Evolutionary conservation across 2,888 invertebrate genomes (phyloP).

Genomic region (Drosophila borborema): DNA sequence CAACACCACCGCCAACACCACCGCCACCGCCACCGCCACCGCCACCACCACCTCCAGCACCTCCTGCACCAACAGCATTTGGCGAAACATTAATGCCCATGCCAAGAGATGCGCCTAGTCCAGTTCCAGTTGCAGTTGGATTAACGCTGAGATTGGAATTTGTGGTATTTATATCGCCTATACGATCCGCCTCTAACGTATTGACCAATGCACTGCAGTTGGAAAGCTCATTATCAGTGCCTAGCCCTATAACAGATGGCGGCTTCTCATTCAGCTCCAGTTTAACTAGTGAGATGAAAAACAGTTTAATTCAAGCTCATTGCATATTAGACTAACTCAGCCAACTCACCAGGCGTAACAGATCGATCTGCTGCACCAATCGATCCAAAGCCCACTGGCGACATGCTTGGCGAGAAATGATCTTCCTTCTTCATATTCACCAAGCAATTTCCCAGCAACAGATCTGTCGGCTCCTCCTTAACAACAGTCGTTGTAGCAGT

Average conservation of each 20-base stretch:
- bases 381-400: slow-evolving; percentile 83
- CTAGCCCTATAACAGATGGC: slow-evolving; percentile 36
- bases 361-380: slow-evolving; percentile 62
- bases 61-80: neutral
- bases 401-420: slow-evolving; percentile 77
- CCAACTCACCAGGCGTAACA: slow-evolving; percentile 51
- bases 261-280: slow-evolving; percentile 64
- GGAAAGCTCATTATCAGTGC: slow-evolving; percentile 51
- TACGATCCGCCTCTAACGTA: slow-evolving; percentile 48
- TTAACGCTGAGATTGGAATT: slow-evolving; percentile 4
- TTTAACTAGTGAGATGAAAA: slow-evolving; percentile 56
- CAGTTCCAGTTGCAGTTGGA: slow-evolving; percentile 15
- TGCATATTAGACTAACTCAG: neutral
- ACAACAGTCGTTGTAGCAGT: slow-evolving; percentile 23
- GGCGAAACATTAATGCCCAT: slow-evolving; percentile 20
- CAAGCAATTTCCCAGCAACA: slow-evolving; percentile 62
- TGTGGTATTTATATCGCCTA: slow-evolving; percentile 33
- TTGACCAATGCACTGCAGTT: slow-evolving; percentile 38
- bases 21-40: neutral
- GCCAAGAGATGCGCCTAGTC: slow-evolving; percentile 17
- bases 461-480: slow-evolving; percentile 76
- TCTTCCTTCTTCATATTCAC: slow-evolving; percentile 82
- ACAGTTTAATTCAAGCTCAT: neutral
- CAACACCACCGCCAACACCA: neutral
- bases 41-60: neutral